A percentile compares a stretch with the other conserved stretches of the same genome.
phyloP scores from a whole-genome alignment of 2,797 vertebrate genomes.

The Ammospiza maritima region DNA sequence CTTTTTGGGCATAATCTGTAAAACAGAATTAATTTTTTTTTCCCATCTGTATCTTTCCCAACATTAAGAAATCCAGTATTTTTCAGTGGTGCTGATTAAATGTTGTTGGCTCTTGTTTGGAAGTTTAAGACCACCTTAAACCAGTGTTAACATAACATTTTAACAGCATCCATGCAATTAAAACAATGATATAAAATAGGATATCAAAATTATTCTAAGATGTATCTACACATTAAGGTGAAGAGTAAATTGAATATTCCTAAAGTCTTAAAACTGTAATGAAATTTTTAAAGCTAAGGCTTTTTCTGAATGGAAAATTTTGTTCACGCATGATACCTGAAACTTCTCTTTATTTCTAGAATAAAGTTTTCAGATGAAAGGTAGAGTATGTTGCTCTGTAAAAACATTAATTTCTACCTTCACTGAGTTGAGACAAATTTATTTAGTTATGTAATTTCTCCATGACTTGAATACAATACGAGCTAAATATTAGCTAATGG shows the following conservation, averaged over 20 bases:
- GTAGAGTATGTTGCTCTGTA: background rate
- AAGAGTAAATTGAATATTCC: background rate
- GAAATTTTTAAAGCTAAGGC: background rate
- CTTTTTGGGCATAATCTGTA: background rate
- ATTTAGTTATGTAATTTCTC: background rate
- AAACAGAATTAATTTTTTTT: background rate
- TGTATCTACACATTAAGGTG: background rate
- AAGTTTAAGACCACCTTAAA: constrained; percentile 4
- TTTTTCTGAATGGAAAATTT: background rate
- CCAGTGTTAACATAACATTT: background rate
- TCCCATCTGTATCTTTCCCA: background rate
- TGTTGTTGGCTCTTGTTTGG: background rate
- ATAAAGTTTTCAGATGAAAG: background rate
- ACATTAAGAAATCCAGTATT: background rate
- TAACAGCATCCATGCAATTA: background rate
- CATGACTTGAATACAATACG: background rate
- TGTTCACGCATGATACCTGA: background rate
- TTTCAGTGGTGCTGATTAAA: background rate
- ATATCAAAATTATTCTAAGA: background rate
- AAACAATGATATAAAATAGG: background rate
- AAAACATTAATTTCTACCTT: background rate
- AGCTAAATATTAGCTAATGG: constrained; percentile 71
- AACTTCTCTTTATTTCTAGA: background rate
- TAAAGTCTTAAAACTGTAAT: background rate
- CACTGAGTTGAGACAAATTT: background rate